Evolutionary conservation across 2,113 vertebrate genomes (phyloP).

Genomic region (Piprites chloris): DNA sequence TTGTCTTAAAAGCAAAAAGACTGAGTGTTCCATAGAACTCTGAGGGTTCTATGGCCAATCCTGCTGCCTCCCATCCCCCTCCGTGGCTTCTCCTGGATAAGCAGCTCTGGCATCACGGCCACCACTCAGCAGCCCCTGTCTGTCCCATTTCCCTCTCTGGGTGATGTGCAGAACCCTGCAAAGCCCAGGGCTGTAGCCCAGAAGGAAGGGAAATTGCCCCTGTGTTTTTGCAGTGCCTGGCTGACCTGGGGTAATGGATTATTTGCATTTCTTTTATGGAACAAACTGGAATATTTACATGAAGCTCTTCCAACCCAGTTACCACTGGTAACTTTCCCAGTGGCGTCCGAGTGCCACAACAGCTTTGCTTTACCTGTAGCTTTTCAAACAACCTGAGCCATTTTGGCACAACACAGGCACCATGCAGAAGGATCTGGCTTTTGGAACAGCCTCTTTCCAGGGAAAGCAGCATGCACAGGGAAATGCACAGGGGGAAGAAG

Average conservation of each 20-base stretch:
- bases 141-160: not conserved
- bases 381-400: accelerated
- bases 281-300: not conserved
- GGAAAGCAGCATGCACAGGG: not conserved
- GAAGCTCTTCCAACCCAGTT: not conserved
- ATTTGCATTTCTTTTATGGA: not conserved
- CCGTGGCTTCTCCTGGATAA: not conserved
- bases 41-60: not conserved
- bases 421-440: not conserved
- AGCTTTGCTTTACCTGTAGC: not conserved
- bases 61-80: not conserved
- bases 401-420: not conserved
- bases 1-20: not conserved
- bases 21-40: not conserved
- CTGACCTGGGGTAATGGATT: not conserved
- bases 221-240: not conserved
- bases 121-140: not conserved
- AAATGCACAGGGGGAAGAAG: not conserved
- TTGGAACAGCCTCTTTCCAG: not conserved
- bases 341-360: not conserved
- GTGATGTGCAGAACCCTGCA: not conserved
- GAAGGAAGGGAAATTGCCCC: not conserved
- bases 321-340: not conserved
- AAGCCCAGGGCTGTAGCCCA: not conserved
- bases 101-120: not conserved